Evolutionary conservation across 1,140 invertebrate species (phyloP), one percentile per base, ranked within the genome.

Genomic region (Camponotus vicinus): DNA sequence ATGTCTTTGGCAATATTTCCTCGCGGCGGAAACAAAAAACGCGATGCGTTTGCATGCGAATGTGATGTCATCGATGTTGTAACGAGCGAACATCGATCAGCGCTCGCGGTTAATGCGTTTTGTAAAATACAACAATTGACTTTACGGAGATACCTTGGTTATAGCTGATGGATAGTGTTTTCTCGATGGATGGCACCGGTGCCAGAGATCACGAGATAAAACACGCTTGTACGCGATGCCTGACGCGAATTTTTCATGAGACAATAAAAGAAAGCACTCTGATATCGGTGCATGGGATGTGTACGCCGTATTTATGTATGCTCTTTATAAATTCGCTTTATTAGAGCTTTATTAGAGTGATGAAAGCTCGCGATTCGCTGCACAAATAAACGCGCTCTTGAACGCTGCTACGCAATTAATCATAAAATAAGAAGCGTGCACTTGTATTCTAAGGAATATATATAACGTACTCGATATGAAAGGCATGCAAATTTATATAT

Each of bases 91-190:
- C 21, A 82, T 82, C 67, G 67, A 73, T 82, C 52, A 13, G 52
- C 0, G 18, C 1, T 18, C 37, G 67, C 64, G 79, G 49, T 82
- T 82, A 82, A 82, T 82, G 52, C 52, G 52, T 82, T 82, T 82
- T 82, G 79, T 42, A 73, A 71, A 82, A 71, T 69, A 73, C 67
- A 82, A 79, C 78, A 82, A 82, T 82, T 73, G 78, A 82, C 78
- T 82, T 73, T 18, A 40, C 15, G 18, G 37, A 42, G 52, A 73
- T 59, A 82, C 66, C 37, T 45, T 57, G 34, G 78, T 80, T 79
- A 78, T 67, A 9, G 37, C 79, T 82, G 55, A 73, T 82, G 67
- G 67, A 82, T 71, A 18, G 37, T 57, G 49, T 37, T 59, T 59
- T 82, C 79, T 57, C 79, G 27, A 27, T 37, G 78, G 45, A 82